phyloP scores from a whole-genome alignment of 2,797 vertebrate species.

The Tangara arthus region DNA sequence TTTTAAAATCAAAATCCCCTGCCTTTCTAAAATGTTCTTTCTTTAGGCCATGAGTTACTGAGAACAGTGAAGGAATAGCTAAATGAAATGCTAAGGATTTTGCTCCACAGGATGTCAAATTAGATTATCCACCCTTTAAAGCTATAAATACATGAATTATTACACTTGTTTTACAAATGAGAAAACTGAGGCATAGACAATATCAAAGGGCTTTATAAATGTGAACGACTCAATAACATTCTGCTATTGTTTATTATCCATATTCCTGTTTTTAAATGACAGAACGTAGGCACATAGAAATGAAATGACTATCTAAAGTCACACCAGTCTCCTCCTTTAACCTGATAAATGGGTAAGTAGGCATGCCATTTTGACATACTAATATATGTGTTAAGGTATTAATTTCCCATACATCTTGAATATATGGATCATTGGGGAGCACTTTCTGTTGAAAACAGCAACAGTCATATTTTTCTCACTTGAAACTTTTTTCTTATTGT shows the following conservation, averaged over 20 bases:
- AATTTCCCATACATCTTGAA: constrained; percentile 54
- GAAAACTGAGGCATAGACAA: constrained; percentile 60
- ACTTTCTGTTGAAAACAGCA: constrained; percentile 63
- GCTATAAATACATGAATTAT: constrained; percentile 64
- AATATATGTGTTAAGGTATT: constrained; percentile 61
- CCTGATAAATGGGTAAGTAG: constrained; percentile 57
- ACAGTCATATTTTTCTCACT: constrained; percentile 47
- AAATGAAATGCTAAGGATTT: constrained; percentile 46
- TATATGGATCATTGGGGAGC: constrained; percentile 57
- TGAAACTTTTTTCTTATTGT: constrained; percentile 37
- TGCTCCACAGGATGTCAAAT: constrained; percentile 49
- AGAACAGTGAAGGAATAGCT: not conserved
- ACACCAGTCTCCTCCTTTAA: constrained; percentile 63
- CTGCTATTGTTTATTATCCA: constrained; percentile 64
- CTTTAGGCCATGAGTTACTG: not conserved
- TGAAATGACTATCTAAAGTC: constrained; percentile 63
- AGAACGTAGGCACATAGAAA: constrained; percentile 48
- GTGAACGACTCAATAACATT: constrained; percentile 62
- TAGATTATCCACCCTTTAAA: constrained; percentile 60
- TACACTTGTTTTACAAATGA: constrained; percentile 63
- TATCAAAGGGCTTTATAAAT: constrained; percentile 61
- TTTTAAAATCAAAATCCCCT: not conserved
- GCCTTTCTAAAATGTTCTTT: not conserved
- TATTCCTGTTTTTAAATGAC: constrained; percentile 59
- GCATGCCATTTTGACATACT: constrained; percentile 54